These are phyloP conservation scores for Acanthochromis polyacanthus DNA, from an alignment of 2,113 vertebrate genomes.

Conservation along the genomic window DNA sequence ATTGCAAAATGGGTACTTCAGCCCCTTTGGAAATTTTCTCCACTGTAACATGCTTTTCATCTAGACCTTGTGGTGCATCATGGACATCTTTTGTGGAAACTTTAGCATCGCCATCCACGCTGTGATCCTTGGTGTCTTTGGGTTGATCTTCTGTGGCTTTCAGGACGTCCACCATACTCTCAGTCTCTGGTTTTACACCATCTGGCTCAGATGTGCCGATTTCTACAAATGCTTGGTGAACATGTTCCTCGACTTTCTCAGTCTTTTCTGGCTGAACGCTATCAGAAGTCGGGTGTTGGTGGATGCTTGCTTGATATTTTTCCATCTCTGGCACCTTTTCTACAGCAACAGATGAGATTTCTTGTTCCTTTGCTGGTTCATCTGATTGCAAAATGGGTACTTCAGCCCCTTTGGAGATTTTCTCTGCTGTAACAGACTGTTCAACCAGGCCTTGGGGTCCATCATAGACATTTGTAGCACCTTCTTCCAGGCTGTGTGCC, in stretches of 20 bases:
- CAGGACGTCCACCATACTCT: not conserved
- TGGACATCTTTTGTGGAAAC: not conserved
- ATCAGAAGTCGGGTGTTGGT: not conserved
- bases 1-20: not conserved
- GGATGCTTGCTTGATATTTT: no score
- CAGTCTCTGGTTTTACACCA: constrained; percentile 1
- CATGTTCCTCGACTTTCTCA: not conserved
- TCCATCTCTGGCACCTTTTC: not conserved
- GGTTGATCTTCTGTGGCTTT: not conserved
- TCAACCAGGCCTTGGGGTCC: not conserved
- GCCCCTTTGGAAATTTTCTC: not conserved
- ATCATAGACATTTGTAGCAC: not conserved
- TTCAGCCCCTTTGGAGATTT: no score
- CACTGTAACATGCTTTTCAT: not conserved
- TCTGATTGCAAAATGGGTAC: not conserved
- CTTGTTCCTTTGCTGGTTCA: not conserved
- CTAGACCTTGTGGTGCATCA: not conserved
- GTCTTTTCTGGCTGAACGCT: not conserved
- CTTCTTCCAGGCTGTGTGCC: not conserved
- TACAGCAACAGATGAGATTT: not conserved
- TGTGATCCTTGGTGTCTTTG: not conserved
- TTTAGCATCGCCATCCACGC: not conserved
- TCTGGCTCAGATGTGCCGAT: constrained; percentile 10
- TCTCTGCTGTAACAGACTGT: not conserved
- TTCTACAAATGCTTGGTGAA: not conserved